Base-by-base conservation (phyloP, 2,888 invertebrate genomes). In the Imbricaverruca yamaguchii region DNA sequence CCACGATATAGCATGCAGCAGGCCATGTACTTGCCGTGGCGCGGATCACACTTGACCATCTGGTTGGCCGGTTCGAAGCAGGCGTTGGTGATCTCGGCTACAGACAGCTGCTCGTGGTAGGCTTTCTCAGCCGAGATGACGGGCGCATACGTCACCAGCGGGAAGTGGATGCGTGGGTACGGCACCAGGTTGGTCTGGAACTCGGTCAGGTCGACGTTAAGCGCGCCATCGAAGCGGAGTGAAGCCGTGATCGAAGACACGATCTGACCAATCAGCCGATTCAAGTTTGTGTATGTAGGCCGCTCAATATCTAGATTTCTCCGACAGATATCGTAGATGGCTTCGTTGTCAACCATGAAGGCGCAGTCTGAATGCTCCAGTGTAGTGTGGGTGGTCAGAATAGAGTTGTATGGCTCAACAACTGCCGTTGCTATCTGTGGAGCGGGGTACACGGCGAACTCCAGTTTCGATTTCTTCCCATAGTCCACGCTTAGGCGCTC, bases 361-460 rank as follows among this genome's bases (percentile, higher is more conserved):
- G 89, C 88, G 84, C 89, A 90, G 85, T 89, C 89, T 0, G 88
- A 88, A 84, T 89, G 89, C 84, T 90, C 89, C 82, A 90, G 85
- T 8, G 89, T 89, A 81, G 97, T 97, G 90, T 97, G 97, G 83
- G 97, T 97, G 86, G 96, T 97, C 86, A 97, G 90, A 87, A 97
- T 96, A 0, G 97, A 96, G 90, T 97, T 97, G 92, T 97, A 97
- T 0, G 93, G 93, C 85, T 93, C 93, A 1, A 93, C 93, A 82
- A 93, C 91, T 15, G 93, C 89, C 0, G 93, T 91, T 0, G 93
- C 93, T 67, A 88, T 91, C 87, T 90, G 92, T 13, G 97, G 97
- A 69, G 97, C 97, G 82, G 97, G 97, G 89, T 97, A 97, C 88
- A 97, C 95, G 85, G 97, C 94, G 89, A 97, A 97, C 85, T 96